Conservation (phyloP, 2,113 vertebrate genomes). For the Heterocephalus glaber region DNA sequence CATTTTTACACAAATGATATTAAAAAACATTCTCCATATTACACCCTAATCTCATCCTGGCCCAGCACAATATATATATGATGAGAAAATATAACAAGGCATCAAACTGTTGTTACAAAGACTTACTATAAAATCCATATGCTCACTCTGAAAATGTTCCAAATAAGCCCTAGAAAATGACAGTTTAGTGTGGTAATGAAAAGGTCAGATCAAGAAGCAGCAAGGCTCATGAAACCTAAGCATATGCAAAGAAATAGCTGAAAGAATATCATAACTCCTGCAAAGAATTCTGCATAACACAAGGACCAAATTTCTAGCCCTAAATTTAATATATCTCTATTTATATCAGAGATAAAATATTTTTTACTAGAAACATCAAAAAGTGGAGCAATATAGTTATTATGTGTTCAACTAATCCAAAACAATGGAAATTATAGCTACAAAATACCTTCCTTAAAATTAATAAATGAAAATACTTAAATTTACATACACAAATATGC, state of each 20-base stretch:
- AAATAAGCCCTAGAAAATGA: conserved; percentile 66
- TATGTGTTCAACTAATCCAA: not conserved
- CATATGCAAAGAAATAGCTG: conserved; percentile 30
- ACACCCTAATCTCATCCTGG: conserved; percentile 65
- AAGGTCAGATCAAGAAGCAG: conserved; percentile 69
- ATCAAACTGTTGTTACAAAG: conserved; percentile 70
- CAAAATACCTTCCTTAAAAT: conserved; percentile 25
- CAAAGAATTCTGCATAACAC: conserved; percentile 27
- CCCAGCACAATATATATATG: conserved; percentile 68
- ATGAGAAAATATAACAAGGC: conserved; percentile 69
- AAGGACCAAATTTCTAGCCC: not conserved
- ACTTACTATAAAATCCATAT: conserved; percentile 77
- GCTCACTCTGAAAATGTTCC: conserved; percentile 70
- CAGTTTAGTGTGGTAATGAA: conserved; percentile 67
- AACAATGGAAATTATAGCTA: conserved; percentile 12
- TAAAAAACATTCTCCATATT: conserved; percentile 73
- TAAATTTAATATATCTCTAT: conserved; percentile 48
- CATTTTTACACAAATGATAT: conserved; percentile 71
- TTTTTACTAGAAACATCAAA: conserved; percentile 10
- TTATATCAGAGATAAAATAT: not conserved
- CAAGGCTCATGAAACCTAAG: conserved; percentile 61
- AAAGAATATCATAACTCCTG: conserved; percentile 15
- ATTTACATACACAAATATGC: conserved; percentile 32
- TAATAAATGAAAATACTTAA: conserved; percentile 11
- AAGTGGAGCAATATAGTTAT: not conserved